phyloP scores from a whole-genome alignment of 1,140 invertebrate species.

The Pachyrhynchus sulphureomaculatus region DNA sequence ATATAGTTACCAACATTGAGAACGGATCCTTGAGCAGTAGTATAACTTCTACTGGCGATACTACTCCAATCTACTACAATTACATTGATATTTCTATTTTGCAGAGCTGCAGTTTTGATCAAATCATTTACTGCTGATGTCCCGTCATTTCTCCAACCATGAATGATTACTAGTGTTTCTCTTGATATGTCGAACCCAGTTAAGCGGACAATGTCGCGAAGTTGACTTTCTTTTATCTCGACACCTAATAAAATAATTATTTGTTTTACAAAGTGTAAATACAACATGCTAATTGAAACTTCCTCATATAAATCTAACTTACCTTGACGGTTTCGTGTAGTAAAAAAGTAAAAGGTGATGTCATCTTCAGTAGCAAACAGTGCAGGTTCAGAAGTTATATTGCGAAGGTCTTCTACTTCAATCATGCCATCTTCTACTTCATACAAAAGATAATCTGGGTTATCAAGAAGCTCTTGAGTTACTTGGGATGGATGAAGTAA shows the following conservation, averaged over 20 bases:
- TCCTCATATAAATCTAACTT: no score
- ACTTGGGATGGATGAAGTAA: background rate
- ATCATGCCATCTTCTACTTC: conserved; percentile 31
- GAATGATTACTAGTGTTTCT: conserved; percentile 47
- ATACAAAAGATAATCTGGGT: conserved; percentile 20
- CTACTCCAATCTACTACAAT: conserved; percentile 60
- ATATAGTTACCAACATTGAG: conserved; percentile 54
- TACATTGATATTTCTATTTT: conserved; percentile 54
- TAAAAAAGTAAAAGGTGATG: conserved; percentile 36
- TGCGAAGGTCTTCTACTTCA: conserved; percentile 27
- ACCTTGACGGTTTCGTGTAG: conserved; percentile 52
- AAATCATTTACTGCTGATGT: conserved; percentile 41
- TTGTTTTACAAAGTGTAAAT: no score
- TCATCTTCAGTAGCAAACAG: conserved; percentile 21
- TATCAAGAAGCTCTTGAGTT: conserved; percentile 1
- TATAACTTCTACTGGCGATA: conserved; percentile 48
- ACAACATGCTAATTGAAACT: no score
- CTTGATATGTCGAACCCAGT: conserved; percentile 25
- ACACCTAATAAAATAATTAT: background rate
- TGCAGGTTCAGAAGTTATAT: background rate
- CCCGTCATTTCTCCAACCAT: conserved; percentile 47
- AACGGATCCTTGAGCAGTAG: conserved; percentile 54
- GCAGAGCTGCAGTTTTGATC: conserved; percentile 48
- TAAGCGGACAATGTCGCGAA: background rate
- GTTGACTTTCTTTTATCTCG: background rate